Base-by-base conservation (phyloP, 2,888 invertebrate species). In the Zelleria hepariella region DNA sequence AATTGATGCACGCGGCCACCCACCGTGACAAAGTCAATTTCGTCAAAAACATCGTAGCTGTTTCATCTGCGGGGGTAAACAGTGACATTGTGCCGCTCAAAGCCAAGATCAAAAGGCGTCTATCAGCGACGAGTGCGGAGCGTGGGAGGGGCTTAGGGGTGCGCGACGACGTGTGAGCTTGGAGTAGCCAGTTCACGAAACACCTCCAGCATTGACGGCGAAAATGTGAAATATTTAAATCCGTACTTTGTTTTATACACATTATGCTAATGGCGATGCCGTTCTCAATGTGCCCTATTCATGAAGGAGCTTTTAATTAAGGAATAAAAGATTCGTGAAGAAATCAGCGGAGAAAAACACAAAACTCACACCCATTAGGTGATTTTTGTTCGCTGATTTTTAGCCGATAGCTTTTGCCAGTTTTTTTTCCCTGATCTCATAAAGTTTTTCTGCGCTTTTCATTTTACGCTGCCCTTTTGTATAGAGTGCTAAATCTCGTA, bases 91-190 rank as follows among this genome's bases (percentile, higher is more conserved):
- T 85, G 75, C 74, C 72, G 71, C 71, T 71, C 68, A 69, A 69
- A 74, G 77, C 74, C 81, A 77, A 83, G 85, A 83, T 87, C 86
- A 86, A 86, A 86, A 84, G 82, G 72, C 75, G 70, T 72, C 73
- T 80, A 78, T 86, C 84, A 86, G 86, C 84, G 82, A 80, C 73
- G 78, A 78, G 80, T 70, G 68, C 70, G 58, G 27, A 27, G 52
- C 26, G 25, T 15, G 49, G 25, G 21, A 26, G 58, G 47, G 4
- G 58, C 51, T 48, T 67, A 68, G 75, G 77, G 76, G 75, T 71
- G 69, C 32, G 67, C 71, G 71, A 42, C 32, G 32, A 42, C 69
- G 66, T 75, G 74, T 74, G 75, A 75, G n/a, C n/a, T n/a, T n/a
- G n/a, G n/a, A n/a, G 72, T 80, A 78, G 74, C 74, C 77, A 80